Percentiles rank a stretch among this genome's conserved stretches.
Evolutionary conservation across 2,797 vertebrate species (phyloP).

Genomic region (Acipenser oxyrinchus): DNA sequence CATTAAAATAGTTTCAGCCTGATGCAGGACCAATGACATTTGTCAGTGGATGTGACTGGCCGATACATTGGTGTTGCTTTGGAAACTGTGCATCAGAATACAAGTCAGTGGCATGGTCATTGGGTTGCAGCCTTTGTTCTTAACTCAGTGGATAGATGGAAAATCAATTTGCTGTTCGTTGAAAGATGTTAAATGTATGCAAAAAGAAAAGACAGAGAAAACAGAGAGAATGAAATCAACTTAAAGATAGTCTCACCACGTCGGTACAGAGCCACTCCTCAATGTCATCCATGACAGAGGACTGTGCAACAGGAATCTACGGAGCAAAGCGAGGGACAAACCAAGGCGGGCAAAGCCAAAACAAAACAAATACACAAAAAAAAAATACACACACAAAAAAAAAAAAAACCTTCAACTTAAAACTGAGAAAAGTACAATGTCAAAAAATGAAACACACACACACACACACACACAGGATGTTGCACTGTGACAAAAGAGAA

Average conservation of each 20-base stretch:
- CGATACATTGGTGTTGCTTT: no score
- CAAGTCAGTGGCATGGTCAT: no score
- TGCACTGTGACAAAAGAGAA: conserved; percentile 33
- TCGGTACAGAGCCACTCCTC: conserved; percentile 98
- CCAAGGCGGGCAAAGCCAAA: conserved; percentile 68
- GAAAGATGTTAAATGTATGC: no score
- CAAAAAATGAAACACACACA: conserved; percentile 45
- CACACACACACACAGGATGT: conserved; percentile 24
- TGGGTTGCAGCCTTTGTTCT: no score
- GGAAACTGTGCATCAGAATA: no score
- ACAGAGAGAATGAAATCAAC: conserved; percentile 44
- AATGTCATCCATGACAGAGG: conserved; percentile 99
- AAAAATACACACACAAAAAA: conserved; percentile 23
- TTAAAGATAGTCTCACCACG: conserved; percentile 86
- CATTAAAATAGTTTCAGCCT: no score
- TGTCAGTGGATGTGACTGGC: no score
- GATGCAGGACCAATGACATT: no score
- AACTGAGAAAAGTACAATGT: conserved; percentile 45
- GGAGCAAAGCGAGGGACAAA: conserved; percentile 59
- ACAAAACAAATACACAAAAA: conserved; percentile 23
- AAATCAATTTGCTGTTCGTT: no score
- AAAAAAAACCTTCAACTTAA: conserved; percentile 42
- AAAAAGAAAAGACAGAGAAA: no score
- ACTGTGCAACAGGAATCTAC: conserved; percentile 81
- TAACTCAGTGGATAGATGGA: no score